Base-by-base conservation (phyloP, 2,888 invertebrate species). In the Ichneumoninae sp. region DNA sequence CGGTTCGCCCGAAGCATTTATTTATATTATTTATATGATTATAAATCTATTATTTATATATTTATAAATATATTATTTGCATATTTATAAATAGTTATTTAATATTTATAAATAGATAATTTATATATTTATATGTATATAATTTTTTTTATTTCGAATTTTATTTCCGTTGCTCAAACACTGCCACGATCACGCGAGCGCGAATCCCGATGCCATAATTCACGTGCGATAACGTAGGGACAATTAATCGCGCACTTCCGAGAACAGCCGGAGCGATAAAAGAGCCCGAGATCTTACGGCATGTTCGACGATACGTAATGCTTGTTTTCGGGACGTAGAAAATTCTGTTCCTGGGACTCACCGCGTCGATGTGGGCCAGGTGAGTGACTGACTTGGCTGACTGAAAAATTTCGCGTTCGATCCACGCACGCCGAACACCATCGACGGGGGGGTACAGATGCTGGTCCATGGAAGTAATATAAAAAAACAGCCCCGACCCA, bases 321-420 rank as follows among this genome's bases (percentile, higher is more conserved):
- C 33, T 30, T n/a, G n/a, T 50, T 44, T 40, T 19, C 22, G 47
- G 66, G 47, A 73, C 36, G 52, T 50, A 57, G 60, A 83, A 74
- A n/a, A 40, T 40, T 88, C 88, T 88, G 87, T 88, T 87, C 87
- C 88, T 87, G 88, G 89, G 87, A 85, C 90, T 87, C 89, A 88
- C 92, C 90, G 89, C 88, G 87, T 90, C 89, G 91, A 91, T 88
- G 91, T 92, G 89, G 91, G 89, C 93, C 93, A 93, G 93, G 93
- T 93, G 93, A 93, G 91, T 93, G 92, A 93, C 93, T 93, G 91
- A 90, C 92, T 91, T 92, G 92, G 90, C 92, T 91, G 87, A 87
- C 90, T 91, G 92, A 93, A 93, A 92, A 92, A 92, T 92, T 91
- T 90, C 88, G 91, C 93, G 91, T 91, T 90, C 93, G 90, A 90